Percentiles rank a stretch among this genome's conserved stretches.
Evolutionary conservation across 2,888 invertebrate genomes (phyloP).

Genomic region (Agapostemon virescens): DNA sequence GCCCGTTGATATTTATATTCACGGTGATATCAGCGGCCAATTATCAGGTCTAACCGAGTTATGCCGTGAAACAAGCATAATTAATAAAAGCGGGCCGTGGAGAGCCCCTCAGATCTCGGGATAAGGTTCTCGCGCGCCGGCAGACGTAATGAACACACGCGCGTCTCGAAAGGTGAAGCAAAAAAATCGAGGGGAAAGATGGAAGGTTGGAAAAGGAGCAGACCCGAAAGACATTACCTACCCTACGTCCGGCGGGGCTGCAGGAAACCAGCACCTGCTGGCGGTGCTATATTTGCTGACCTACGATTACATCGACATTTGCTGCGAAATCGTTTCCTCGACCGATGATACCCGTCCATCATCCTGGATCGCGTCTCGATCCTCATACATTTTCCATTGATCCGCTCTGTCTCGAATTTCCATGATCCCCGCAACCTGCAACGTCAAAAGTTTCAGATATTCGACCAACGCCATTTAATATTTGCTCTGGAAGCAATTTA

Average conservation of each 20-base stretch:
- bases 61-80: slow-evolving; percentile 37
- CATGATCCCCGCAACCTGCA: background rate
- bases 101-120: slow-evolving; percentile 29
- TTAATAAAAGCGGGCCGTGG: slow-evolving; percentile 37
- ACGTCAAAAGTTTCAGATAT: background rate
- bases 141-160: slow-evolving; percentile 58
- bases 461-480: too few species aligned
- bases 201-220: slow-evolving; percentile 46
- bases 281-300: slow-evolving; percentile 56
- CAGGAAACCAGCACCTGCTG: slow-evolving; percentile 63
- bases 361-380: slow-evolving; percentile 13
- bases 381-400: slow-evolving; percentile 41
- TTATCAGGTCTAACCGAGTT: slow-evolving; percentile 39
- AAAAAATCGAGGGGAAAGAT: slow-evolving; percentile 32
- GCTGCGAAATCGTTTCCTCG: slow-evolving; percentile 55
- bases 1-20: slow-evolving; percentile 19
- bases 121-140: slow-evolving; percentile 40
- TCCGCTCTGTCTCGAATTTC: slow-evolving; percentile 33
- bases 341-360: slow-evolving; percentile 53
- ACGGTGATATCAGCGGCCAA: slow-evolving; percentile 18
- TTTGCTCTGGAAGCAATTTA: too few species aligned
- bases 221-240: slow-evolving; percentile 63
- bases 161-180: slow-evolving; percentile 22
- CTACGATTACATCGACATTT: slow-evolving; percentile 66
- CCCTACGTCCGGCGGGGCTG: slow-evolving; percentile 60